Conservation (phyloP, 1,140 invertebrate genomes). For the Heliconius himera region DNA sequence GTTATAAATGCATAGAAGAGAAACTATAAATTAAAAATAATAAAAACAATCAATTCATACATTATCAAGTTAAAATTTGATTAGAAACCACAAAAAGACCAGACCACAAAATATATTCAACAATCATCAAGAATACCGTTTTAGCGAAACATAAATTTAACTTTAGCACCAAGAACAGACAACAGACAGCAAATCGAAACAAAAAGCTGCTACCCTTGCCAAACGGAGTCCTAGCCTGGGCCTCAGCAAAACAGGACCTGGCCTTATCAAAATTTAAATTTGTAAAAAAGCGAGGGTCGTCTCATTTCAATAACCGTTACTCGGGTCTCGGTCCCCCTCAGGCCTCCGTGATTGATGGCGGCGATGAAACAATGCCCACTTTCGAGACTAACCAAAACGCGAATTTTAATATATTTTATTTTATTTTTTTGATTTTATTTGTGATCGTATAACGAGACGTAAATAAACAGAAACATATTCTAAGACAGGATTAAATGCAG, state of each 20-base stretch:
- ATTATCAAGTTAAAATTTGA: slow-evolving; percentile 20
- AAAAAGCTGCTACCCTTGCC: slow-evolving; percentile 69
- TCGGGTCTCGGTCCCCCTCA: slow-evolving; percentile 60
- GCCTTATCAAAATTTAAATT: slow-evolving; percentile 82
- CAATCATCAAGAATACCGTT: slow-evolving; percentile 35
- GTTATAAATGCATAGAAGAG: too few relatives aligned
- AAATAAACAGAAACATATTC: slow-evolving; percentile 73
- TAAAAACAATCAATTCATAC: neutral
- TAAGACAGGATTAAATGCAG: slow-evolving; percentile 67
- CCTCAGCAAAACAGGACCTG: slow-evolving; percentile 75
- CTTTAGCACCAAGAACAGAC: slow-evolving; percentile 67
- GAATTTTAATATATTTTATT: slow-evolving; percentile 74
- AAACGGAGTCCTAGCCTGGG: slow-evolving; percentile 57
- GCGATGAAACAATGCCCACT: slow-evolving; percentile 75
- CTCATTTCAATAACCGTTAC: slow-evolving; percentile 82
- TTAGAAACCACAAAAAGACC: slow-evolving; percentile 28
- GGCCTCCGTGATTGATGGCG: slow-evolving; percentile 73
- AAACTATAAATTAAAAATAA: neutral
- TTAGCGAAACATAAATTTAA: slow-evolving; percentile 64
- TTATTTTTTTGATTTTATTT: slow-evolving; percentile 78
- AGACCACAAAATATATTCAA: slow-evolving; percentile 38
- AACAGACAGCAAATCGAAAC: slow-evolving; percentile 67
- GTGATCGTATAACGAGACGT: slow-evolving; percentile 67
- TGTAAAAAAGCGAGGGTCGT: slow-evolving; percentile 75
- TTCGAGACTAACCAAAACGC: slow-evolving; percentile 67